A percentile compares a stretch with the other conserved stretches of the same genome.
Evolutionary conservation across 1,140 invertebrate species (phyloP).

Genomic region (Scaptomyza pallida): DNA sequence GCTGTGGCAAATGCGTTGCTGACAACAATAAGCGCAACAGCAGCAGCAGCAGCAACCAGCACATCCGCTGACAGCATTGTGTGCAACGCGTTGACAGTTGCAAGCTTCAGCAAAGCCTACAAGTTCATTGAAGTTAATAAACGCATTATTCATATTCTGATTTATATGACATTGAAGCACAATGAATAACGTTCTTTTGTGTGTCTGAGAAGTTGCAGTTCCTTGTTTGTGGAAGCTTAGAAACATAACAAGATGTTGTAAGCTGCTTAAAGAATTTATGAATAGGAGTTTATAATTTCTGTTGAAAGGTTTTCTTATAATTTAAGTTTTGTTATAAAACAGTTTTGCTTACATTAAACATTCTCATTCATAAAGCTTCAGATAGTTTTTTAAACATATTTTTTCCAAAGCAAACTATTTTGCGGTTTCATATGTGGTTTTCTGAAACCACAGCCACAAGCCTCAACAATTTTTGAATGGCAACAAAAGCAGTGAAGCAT

Average conservation of each 20-base stretch:
- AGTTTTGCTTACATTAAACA: too few species aligned
- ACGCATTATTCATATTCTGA: constrained; percentile 1
- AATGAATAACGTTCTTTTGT: neutral
- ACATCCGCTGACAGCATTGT: constrained; percentile 21
- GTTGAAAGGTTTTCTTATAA: neutral
- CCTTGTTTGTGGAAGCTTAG: too few species aligned
- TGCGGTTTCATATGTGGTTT: constrained; percentile 23
- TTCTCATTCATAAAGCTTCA: neutral
- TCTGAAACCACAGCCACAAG: constrained; percentile 9
- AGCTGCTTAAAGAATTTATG: too few species aligned
- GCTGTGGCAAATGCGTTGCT: constrained; percentile 55
- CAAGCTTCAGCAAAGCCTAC: neutral
- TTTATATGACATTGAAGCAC: neutral
- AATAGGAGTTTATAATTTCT: too few species aligned
- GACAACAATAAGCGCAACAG: constrained; percentile 61
- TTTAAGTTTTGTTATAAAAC: too few species aligned
- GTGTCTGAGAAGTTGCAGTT: neutral
- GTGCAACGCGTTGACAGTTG: constrained; percentile 18
- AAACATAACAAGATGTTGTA: too few species aligned
- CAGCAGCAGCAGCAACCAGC: constrained; percentile 7
- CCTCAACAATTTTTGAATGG: constrained; percentile 13
- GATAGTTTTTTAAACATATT: constrained; percentile 4
- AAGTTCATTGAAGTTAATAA: neutral
- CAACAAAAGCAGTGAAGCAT: neutral
- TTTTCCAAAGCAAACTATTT: constrained; percentile 8